A percentile compares a stretch with the other conserved stretches of the same genome.
These are phyloP conservation scores for Ondatra zibethicus DNA, from an alignment of 2,113 vertebrate genomes.

Conservation along the genomic window DNA sequence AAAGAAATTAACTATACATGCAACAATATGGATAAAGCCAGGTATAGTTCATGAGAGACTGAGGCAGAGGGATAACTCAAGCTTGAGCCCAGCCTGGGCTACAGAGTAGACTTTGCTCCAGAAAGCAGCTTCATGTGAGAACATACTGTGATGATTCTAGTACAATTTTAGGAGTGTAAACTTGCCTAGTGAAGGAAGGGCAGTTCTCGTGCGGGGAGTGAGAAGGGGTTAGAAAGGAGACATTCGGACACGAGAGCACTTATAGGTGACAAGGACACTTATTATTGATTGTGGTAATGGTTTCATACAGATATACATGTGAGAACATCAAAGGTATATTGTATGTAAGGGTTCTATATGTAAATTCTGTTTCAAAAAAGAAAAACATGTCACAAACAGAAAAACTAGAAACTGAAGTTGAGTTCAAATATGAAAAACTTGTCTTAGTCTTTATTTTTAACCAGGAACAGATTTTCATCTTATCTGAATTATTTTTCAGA, in stretches of 20 bases:
- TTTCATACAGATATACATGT: not conserved
- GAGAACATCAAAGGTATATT: not conserved
- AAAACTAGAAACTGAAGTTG: slow-evolving; percentile 50
- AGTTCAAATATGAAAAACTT: not conserved
- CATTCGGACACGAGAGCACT: not conserved
- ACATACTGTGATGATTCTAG: not conserved
- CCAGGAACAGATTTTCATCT: not conserved
- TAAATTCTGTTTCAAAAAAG: not conserved
- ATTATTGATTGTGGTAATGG: not conserved
- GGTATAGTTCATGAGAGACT: not conserved
- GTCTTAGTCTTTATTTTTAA: slow-evolving; percentile 16
- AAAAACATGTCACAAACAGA: slow-evolving; percentile 12
- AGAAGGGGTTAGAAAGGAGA: not conserved
- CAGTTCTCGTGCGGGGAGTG: not conserved
- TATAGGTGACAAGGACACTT: not conserved
- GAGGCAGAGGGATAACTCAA: not conserved
- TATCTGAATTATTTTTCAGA: not conserved
- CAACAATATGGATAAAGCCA: not conserved
- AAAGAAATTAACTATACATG: not conserved
- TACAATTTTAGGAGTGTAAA: not conserved
- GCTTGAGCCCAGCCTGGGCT: not conserved
- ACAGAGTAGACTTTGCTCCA: not conserved
- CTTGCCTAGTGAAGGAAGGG: not conserved
- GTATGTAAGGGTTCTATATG: not conserved
- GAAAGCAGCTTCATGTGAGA: not conserved